Conservation (phyloP, 2,797 vertebrate species). For the Myioborus melanocephalus region DNA sequence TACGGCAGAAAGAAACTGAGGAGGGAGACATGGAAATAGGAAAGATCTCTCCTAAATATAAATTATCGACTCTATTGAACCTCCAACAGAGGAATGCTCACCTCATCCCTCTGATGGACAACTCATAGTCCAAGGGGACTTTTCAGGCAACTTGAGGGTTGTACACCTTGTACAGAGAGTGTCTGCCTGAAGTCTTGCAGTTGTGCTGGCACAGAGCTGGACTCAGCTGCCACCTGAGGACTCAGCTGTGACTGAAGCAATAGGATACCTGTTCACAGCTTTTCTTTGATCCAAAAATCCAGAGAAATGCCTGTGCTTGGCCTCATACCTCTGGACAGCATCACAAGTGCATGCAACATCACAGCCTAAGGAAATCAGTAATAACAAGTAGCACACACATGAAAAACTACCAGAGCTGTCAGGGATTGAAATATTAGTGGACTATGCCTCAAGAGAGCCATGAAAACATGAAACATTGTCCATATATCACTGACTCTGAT, state of each 20-base stretch:
- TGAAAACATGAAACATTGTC: background rate
- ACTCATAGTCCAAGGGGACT: background rate
- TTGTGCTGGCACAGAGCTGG: background rate
- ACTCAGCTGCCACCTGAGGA: background rate
- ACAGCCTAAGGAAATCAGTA: background rate
- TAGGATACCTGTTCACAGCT: background rate
- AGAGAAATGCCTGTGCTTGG: background rate
- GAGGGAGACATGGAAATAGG: background rate
- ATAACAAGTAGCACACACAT: background rate
- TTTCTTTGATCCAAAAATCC: background rate
- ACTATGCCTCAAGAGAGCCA: background rate
- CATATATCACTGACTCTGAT: background rate
- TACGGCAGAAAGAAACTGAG: background rate
- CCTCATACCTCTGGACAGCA: background rate
- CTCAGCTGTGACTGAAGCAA: background rate
- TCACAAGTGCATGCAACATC: background rate
- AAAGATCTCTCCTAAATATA: background rate
- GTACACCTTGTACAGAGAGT: background rate
- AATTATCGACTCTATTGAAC: background rate
- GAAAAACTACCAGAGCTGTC: background rate
- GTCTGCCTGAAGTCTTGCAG: background rate
- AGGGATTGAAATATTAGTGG: background rate
- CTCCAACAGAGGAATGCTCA: background rate
- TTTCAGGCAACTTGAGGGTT: background rate
- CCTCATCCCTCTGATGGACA: background rate